Evolutionary conservation across 2,113 vertebrate species (phyloP).

Genomic region (Coregonus clupeaformis): DNA sequence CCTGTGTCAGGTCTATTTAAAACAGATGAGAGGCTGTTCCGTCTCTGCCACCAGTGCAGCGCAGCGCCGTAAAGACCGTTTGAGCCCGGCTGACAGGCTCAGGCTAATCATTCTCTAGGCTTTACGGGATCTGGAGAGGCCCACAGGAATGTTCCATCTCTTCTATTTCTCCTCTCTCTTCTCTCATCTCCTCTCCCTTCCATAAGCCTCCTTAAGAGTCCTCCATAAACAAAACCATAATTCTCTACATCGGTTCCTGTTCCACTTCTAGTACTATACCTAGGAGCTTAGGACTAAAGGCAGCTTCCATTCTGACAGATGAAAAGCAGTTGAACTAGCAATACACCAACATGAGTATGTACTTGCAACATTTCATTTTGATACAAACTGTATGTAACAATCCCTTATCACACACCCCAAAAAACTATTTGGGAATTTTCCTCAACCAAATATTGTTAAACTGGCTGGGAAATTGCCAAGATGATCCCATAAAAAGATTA

Average conservation of each 20-base stretch:
- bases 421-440: not conserved
- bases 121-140: not conserved
- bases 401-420: not conserved
- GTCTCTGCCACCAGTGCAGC: too few species aligned
- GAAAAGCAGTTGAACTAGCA: too few species aligned
- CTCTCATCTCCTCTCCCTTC: not conserved
- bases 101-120: not conserved
- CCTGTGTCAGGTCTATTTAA: not conserved
- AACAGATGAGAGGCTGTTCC: not conserved
- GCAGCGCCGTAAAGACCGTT: not conserved
- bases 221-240: not conserved
- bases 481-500: too few species aligned
- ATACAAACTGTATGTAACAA: not conserved
- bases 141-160: not conserved
- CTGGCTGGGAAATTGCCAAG: not conserved
- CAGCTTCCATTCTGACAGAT: too few species aligned
- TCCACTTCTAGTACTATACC: too few species aligned
- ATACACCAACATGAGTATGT: too few species aligned
- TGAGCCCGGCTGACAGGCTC: not conserved
- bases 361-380: too few species aligned
- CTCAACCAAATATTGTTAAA: not conserved
- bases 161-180: not conserved
- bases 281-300: too few species aligned
- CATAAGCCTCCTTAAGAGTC: not conserved
- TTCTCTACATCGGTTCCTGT: not conserved